Base-by-base conservation (phyloP, 2,113 vertebrate genomes). In the Meriones unguiculatus region DNA sequence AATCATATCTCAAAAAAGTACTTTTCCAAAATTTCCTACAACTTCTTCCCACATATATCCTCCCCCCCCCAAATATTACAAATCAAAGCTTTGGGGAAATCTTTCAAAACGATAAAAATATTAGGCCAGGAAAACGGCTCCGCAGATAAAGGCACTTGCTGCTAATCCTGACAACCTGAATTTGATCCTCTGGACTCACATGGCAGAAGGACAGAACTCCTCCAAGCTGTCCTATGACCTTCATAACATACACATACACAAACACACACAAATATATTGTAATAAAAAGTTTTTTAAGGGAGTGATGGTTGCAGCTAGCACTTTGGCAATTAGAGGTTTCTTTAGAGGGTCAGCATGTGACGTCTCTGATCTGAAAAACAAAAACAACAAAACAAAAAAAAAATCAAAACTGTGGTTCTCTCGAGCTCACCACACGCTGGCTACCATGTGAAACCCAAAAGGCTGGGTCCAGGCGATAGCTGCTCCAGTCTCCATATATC, bases 401-500 rank as follows among this genome's bases (percentile, higher is more conserved):
- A 46, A 46, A 46, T 46, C 5, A 46, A 22, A 72, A 70, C 57
- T 11, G 15, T 9, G 0, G 18, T 52, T 90, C 30, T 70, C 0
- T 18, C 3, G 7, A 54, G 30, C 20, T 35, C 75, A 2, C 0
- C 9, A 64, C n/a, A 64, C 24, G 32, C 65, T 28, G 15, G 30
- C 28, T 15, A 9, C 59, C 62, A 32, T 73, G 46, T 84, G 76
- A 92, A 77, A 75, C 25, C 52, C 28, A 57, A 7, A 2, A 10
- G 90, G 20, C 59, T 65, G 0, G 2, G 46, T 15, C 25, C 2
- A 25, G 59, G 59, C 84, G 76, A 12, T 75, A 91, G 85, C 70
- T 95, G 41, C 90, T 97, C 94, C 86, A 85, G 35, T 69, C 7
- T 0, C 28, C 54, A 12, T 87, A 1, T 95, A 97, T 96, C 97